phyloP scores from a whole-genome alignment of 2,888 invertebrate genomes.

The Pristionchus japonicus region DNA sequence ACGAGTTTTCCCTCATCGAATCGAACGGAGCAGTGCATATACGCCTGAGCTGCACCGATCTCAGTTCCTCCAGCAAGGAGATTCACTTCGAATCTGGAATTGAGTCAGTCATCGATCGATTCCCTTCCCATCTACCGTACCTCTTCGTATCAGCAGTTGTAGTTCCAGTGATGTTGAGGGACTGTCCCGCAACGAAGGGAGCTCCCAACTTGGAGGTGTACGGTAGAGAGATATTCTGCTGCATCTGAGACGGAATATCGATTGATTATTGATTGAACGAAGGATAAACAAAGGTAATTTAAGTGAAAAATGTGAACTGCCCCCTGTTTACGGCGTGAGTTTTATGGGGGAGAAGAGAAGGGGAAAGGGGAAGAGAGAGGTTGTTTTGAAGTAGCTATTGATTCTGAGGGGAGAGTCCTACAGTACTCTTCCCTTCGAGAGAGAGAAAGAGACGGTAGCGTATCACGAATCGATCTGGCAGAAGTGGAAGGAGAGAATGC shows the following conservation, averaged over 20 bases:
- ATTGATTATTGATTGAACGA: neutral
- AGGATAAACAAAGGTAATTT: neutral
- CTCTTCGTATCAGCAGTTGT: conserved; percentile 60
- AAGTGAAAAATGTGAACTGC: neutral
- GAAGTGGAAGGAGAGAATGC: neutral
- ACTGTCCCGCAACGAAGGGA: conserved; percentile 65
- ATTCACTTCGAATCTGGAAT: conserved; percentile 59
- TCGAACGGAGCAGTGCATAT: conserved; percentile 69
- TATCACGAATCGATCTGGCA: neutral
- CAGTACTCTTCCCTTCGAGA: neutral
- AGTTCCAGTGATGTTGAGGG: conserved; percentile 65
- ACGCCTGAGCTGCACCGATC: conserved; percentile 60
- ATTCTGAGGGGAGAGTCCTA: neutral
- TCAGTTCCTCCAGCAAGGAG: conserved; percentile 59
- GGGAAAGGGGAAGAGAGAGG: neutral
- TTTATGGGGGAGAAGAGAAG: conserved; percentile 29
- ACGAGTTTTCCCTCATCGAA: conserved; percentile 71
- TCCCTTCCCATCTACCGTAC: no score
- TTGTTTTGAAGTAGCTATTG: neutral
- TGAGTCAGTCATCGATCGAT: neutral
- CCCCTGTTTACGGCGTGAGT: neutral
- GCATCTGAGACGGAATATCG: conserved; percentile 1
- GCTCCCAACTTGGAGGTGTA: conserved; percentile 65
- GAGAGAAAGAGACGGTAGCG: neutral
- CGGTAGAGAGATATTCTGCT: conserved; percentile 57